Base-by-base conservation (phyloP, 2,888 invertebrate genomes). In the Lasioglossum morio region DNA sequence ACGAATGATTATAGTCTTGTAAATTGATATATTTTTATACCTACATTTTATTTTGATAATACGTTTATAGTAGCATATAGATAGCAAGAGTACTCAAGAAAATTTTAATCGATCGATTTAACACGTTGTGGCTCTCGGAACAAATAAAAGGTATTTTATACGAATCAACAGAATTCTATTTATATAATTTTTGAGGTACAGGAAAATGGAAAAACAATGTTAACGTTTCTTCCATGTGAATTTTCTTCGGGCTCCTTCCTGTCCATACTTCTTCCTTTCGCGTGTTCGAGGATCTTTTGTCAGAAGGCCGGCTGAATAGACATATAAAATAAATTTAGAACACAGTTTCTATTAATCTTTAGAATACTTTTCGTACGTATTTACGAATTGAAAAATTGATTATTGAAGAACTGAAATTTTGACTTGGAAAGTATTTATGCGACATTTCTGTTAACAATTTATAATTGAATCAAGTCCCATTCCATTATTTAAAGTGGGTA, bases 221-320 rank as follows among this genome's bases (percentile, higher is more conserved):
- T 97, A 98, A 96, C 98, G 97, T 94, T 97, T 98, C 95, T 98
- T 98, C 99, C 99, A 99, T 86, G 99, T 98, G 93, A 97, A 98
- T 95, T 98, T 98, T 94, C 97, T 97, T 92, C 99, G 97, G 34
- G 99, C 98, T 91, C 98, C 98, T 92, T 97, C 97, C 95, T 98
- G 98, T 12, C 99, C 99, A 78, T 97, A 97, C 97, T 99, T 99
- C 97, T 98, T 98, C 91, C 99, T 97, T 95, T 99, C 99, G 82
- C 97, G 96, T 34, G 95, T 96, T 79, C 99, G 92, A 85, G 75
- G 84, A 81, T 95, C 99, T 92, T 96, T 96, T 34, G 98, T 98
- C 74, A 99, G 95, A 83, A 99, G 95, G 66, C 99, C 99, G 95
- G 99, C 98, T 97, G 93, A 76, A 96, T 94, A 87, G 91, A 92